Conservation (phyloP, 2,113 vertebrate genomes). For the Phoenicopterus ruber region DNA sequence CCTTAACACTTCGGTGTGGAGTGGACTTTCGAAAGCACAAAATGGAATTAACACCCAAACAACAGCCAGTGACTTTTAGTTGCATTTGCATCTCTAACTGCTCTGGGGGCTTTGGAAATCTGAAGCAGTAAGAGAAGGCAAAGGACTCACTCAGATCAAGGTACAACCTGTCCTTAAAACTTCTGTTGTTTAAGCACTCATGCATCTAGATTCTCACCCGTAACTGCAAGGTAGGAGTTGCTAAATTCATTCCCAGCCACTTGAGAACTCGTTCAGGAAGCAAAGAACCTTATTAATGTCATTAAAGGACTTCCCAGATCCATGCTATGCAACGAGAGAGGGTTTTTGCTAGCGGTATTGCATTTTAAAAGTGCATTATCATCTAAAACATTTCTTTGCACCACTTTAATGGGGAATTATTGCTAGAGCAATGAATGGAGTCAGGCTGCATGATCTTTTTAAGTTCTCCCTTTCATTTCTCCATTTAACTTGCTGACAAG, state of each 20-base stretch:
- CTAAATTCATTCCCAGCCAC: not conserved
- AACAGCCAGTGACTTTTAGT: not conserved
- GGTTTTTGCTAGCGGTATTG: not conserved
- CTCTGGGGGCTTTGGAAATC: not conserved
- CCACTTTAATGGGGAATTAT: not conserved
- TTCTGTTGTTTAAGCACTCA: not conserved
- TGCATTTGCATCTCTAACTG: not conserved
- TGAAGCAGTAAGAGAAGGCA: not conserved
- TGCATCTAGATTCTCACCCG: not conserved
- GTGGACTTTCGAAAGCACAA: not conserved
- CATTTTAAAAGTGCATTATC: not conserved
- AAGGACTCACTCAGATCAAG: not conserved
- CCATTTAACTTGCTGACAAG: not conserved
- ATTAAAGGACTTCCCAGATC: not conserved
- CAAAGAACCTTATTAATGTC: not conserved
- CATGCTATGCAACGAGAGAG: not conserved
- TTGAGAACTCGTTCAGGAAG: not conserved
- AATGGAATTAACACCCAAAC: not conserved
- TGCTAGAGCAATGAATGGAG: not conserved
- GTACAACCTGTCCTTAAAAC: not conserved
- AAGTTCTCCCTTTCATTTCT: not conserved
- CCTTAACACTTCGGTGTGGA: not conserved
- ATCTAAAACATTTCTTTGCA: not conserved
- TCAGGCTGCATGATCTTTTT: not conserved
- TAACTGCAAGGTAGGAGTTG: not conserved